Conservation (phyloP, 2,113 vertebrate species). For the Coturnix japonica region DNA sequence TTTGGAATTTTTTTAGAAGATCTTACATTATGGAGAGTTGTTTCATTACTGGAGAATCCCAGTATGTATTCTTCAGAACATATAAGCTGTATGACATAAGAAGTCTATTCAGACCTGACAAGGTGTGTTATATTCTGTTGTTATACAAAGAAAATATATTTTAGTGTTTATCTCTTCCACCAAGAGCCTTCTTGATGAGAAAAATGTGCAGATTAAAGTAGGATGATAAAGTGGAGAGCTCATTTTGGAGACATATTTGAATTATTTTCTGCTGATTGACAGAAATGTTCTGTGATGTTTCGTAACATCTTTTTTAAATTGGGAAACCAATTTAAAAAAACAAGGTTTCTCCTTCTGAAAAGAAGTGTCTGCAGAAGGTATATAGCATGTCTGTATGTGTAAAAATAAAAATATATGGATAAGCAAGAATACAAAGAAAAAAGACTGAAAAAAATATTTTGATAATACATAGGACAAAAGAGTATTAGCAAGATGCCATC, state of each 20-base stretch:
- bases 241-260: neutral
- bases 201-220: neutral
- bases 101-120: neutral
- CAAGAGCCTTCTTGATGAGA: neutral
- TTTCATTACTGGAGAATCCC: neutral
- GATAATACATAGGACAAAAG: neutral
- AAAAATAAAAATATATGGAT: neutral
- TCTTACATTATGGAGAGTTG: neutral
- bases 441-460: neutral
- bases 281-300: conserved; percentile 3
- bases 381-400: neutral
- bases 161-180: neutral
- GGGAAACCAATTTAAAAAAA: too few species aligned
- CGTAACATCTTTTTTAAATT: neutral
- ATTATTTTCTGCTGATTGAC: neutral
- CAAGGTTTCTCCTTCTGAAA: neutral
- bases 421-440: neutral
- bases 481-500: neutral
- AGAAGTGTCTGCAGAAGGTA: neutral
- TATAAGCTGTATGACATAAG: neutral
- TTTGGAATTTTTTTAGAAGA: neutral
- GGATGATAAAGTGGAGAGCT: neutral
- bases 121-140: neutral
- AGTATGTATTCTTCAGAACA: neutral
- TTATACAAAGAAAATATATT: neutral